Evolutionary conservation across 2,797 vertebrate species (phyloP).

Genomic region (Pygocentrus nattereri): DNA sequence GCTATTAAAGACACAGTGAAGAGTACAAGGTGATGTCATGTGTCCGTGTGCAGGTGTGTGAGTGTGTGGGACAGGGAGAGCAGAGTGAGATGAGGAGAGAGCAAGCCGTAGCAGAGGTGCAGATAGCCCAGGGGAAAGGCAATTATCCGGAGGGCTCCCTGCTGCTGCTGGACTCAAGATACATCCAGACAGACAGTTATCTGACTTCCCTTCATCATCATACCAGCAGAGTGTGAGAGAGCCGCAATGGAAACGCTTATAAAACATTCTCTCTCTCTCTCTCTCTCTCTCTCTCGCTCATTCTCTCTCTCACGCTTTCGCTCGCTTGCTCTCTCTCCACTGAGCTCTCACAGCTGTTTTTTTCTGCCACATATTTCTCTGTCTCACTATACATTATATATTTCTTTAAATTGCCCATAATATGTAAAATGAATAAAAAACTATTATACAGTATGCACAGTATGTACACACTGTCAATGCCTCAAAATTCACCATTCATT

Average conservation of each 20-base stretch:
- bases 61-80: slow-evolving; percentile 4
- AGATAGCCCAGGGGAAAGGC: slow-evolving; percentile 53
- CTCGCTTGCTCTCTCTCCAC: neutral
- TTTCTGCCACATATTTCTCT: neutral
- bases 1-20: neutral
- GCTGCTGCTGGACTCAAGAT: slow-evolving; percentile 53
- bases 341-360: slow-evolving; percentile 8
- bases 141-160: slow-evolving; percentile 62
- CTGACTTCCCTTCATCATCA: slow-evolving; percentile 51
- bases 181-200: slow-evolving; percentile 57
- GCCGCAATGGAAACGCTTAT: slow-evolving; percentile 10
- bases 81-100: neutral
- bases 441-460: neutral
- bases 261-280: slow-evolving; percentile 29
- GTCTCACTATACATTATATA: neutral
- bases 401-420: neutral
- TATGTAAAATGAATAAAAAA: neutral
- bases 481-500: neutral
- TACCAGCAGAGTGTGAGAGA: slow-evolving; percentile 13
- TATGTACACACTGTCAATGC: neutral
- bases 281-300: slow-evolving; percentile 13
- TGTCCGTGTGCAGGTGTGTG: slow-evolving; percentile 22
- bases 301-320: slow-evolving; percentile 14
- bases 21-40: neutral
- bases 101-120: slow-evolving; percentile 42